phyloP scores from a whole-genome alignment of 2,888 invertebrate species.

The Ernsta delagoae region DNA sequence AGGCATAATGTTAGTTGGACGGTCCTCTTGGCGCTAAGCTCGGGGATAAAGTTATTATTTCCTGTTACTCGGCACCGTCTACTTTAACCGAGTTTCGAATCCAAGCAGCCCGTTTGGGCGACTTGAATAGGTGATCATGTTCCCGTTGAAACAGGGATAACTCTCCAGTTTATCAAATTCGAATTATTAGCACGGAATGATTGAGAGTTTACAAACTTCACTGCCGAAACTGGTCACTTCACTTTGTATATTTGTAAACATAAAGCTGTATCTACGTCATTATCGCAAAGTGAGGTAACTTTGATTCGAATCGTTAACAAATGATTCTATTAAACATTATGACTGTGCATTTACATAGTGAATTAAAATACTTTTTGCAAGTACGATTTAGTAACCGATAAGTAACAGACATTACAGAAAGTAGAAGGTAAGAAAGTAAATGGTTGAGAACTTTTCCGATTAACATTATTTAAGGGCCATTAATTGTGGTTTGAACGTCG shows the following conservation, averaged over 20 bases:
- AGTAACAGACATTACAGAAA: no score
- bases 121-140: slow-evolving; percentile 80
- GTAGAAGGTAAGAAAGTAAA: background rate
- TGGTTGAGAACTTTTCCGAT: slow-evolving; percentile 14
- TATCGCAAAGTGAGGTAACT: background rate
- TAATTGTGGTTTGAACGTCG: background rate
- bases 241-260: background rate
- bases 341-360: background rate
- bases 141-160: slow-evolving; percentile 72
- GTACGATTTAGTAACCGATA: no score
- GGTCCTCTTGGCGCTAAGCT: slow-evolving; percentile 76
- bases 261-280: background rate
- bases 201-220: slow-evolving; percentile 49
- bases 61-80: slow-evolving; percentile 76
- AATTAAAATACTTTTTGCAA: background rate
- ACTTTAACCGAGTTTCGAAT: slow-evolving; percentile 80
- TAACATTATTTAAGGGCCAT: background rate
- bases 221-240: slow-evolving; percentile 13
- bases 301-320: background rate
- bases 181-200: slow-evolving; percentile 59
- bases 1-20: slow-evolving; percentile 82
- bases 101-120: slow-evolving; percentile 74
- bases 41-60: slow-evolving; percentile 83
- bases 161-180: slow-evolving; percentile 67
- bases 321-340: no score